Evolutionary conservation across 1,140 invertebrate species (phyloP).

Genomic region (Camponotus floridanus): DNA sequence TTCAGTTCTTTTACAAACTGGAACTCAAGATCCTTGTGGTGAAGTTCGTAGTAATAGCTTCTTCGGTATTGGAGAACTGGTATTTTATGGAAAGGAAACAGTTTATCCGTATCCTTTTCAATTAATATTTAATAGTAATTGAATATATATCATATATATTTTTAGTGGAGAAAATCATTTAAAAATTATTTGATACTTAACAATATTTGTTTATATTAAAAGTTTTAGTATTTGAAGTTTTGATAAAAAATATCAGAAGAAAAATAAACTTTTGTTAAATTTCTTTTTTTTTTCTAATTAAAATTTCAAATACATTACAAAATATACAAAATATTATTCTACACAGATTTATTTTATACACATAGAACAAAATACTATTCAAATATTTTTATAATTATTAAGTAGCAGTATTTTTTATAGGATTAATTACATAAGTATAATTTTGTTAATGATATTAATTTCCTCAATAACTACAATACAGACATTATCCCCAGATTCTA

Average conservation of each 20-base stretch:
- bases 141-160: neutral
- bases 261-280: neutral
- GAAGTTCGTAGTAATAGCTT: constrained; percentile 93
- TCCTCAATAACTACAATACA: constrained; percentile 77
- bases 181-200: neutral
- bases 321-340: constrained; percentile 7
- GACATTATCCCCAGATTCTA: constrained; percentile 89
- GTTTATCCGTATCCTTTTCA: constrained; percentile 87
- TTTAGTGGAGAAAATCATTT: no score
- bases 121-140: constrained; percentile 20
- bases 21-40: constrained; percentile 88
- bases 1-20: constrained; percentile 87
- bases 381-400: neutral
- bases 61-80: constrained; percentile 92
- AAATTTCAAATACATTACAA: neutral
- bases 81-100: constrained; percentile 88
- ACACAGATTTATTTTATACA: constrained; percentile 3
- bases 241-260: neutral
- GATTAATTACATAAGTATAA: neutral
- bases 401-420: neutral
- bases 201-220: neutral
- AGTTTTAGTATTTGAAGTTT: neutral
- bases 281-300: constrained; percentile 4
- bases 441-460: constrained; percentile 4
- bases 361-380: neutral